Evolutionary conservation across 2,797 vertebrate genomes (phyloP).

Genomic region (Naso thynnoides): DNA sequence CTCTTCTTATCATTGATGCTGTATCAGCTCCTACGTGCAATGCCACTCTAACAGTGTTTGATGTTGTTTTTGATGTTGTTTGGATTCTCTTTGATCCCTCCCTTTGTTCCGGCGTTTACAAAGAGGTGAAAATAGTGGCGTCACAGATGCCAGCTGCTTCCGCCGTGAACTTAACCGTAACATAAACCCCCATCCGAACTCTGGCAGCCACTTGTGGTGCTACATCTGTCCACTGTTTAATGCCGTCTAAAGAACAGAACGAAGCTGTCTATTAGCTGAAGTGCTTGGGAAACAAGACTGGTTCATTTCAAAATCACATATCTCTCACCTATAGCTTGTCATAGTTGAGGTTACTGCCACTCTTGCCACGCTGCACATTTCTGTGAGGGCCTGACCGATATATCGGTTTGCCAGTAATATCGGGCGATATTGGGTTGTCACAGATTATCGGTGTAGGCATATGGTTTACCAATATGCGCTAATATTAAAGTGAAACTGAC

Average conservation of each 20-base stretch:
- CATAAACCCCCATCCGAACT: conserved; percentile 29
- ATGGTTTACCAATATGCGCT: too few species aligned
- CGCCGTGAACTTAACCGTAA: conserved; percentile 17
- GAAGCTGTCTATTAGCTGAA: conserved; percentile 13
- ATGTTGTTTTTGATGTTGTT: conserved; percentile 23
- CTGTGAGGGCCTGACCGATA: too few species aligned
- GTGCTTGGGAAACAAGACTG: not conserved
- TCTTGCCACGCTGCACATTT: not conserved
- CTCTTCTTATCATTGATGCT: conserved; percentile 27
- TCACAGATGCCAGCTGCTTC: conserved; percentile 47
- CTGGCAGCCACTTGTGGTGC: conserved; percentile 30
- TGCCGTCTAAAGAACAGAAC: conserved; percentile 18
- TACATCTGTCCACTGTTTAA: conserved; percentile 29
- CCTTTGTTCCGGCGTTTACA: conserved; percentile 19
- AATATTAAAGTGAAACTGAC: too few species aligned
- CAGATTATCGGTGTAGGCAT: too few species aligned
- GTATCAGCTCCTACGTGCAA: not conserved
- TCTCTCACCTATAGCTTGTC: not conserved
- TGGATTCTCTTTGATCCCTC: conserved; percentile 34
- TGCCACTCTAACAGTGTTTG: not conserved
- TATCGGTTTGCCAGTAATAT: too few species aligned
- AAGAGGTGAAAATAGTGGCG: conserved; percentile 42
- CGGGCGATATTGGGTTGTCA: too few species aligned
- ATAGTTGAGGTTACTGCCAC: not conserved
- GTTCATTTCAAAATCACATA: not conserved